Evolutionary conservation across 2,888 invertebrate genomes (phyloP).

Genomic region (Machimus rusticus): DNA sequence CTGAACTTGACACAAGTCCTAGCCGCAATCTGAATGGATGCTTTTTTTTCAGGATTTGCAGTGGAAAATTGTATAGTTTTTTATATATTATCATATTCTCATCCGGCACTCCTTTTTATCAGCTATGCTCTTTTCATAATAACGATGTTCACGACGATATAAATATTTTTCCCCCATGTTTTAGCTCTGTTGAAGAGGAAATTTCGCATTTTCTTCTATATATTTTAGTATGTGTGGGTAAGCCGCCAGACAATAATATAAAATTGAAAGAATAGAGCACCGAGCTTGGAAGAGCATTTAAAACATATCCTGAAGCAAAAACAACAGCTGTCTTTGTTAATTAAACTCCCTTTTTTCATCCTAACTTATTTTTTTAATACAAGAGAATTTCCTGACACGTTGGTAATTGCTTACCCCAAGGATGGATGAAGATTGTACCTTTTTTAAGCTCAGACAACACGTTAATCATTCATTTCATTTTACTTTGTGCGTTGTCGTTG

Average conservation of each 20-base stretch:
- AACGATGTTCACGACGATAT: neutral
- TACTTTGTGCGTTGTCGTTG: neutral
- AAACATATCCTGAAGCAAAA: constrained; percentile 8
- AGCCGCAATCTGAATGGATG: neutral
- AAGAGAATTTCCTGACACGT: neutral
- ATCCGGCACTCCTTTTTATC: neutral
- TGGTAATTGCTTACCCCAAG: constrained; percentile 16
- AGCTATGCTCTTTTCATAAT: neutral
- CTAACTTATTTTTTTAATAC: neutral
- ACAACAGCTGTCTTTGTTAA: constrained; percentile 11
- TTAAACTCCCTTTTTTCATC: neutral
- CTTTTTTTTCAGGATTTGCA: neutral
- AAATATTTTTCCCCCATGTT: neutral
- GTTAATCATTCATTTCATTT: neutral
- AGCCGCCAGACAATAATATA: neutral
- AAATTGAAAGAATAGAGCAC: neutral
- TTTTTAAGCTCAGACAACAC: neutral
- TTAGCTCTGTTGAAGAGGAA: neutral
- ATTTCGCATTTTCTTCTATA: neutral
- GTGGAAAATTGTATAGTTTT: neutral
- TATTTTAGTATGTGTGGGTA: neutral
- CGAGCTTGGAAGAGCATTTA: neutral
- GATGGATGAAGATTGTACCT: neutral
- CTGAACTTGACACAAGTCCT: neutral
- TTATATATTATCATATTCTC: neutral